Conservation (phyloP, 2,888 invertebrate genomes). For the Pseudeuparius sepicola region DNA sequence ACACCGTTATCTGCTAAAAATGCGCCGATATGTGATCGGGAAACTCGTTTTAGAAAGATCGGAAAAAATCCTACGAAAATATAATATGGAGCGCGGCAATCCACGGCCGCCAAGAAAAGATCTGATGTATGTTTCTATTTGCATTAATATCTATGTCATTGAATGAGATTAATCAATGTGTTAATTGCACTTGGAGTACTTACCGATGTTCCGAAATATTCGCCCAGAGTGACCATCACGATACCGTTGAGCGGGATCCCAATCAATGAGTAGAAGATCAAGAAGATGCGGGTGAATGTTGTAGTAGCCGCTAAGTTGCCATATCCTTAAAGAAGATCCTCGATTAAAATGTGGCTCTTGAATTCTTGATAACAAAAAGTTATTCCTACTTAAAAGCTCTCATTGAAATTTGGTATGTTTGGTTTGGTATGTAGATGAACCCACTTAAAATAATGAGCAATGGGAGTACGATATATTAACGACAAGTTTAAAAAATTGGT, state of each 20-base stretch:
- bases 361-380: constrained; percentile 4
- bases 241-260: constrained; percentile 81
- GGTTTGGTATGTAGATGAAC: no score
- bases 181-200: constrained; percentile 29
- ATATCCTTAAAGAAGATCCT: constrained; percentile 54
- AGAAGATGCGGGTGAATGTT: constrained; percentile 66
- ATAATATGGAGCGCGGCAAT: no score
- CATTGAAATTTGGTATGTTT: not conserved
- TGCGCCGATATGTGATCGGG: no score
- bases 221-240: constrained; percentile 68
- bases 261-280: constrained; percentile 79
- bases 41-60: no score
- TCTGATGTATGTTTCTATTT: no score
- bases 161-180: constrained; percentile 14
- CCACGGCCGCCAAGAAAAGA: no score
- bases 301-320: constrained; percentile 84
- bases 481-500: no score
- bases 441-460: no score
- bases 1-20: no score
- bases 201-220: constrained; percentile 74
- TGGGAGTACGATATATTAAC: no score
- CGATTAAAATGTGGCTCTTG: not conserved
- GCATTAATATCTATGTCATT: constrained; percentile 15
- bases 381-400: no score
- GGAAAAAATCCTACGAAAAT: no score